phyloP scores from a whole-genome alignment of 2,797 vertebrate genomes.

The Acestrorhynchus altus region DNA sequence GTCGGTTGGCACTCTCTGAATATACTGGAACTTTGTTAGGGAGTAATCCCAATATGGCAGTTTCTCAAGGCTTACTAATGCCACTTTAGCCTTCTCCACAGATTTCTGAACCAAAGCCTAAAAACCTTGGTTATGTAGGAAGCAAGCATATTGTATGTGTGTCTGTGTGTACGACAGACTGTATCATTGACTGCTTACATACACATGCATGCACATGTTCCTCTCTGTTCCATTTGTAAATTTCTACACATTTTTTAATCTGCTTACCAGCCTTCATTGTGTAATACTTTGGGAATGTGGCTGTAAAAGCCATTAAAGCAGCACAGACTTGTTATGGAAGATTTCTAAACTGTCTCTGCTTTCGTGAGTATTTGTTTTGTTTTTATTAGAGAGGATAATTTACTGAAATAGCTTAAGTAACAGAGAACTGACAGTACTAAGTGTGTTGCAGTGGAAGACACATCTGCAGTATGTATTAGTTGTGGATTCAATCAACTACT shows the following conservation, averaged over 20 bases:
- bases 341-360: conserved; percentile 6
- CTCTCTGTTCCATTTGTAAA: neutral
- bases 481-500: neutral
- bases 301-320: conserved; percentile 40
- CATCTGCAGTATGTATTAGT: neutral
- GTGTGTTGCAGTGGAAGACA: neutral
- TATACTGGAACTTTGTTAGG: neutral
- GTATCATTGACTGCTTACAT: neutral
- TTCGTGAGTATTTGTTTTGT: conserved; percentile 29
- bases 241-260: neutral
- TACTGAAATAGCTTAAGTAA: conserved; percentile 29
- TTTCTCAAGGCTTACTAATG: conserved; percentile 19
- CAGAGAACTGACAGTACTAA: conserved; percentile 23
- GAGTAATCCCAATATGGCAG: conserved; percentile 2
- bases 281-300: neutral
- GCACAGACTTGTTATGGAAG: conserved; percentile 10
- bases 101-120: conserved; percentile 8
- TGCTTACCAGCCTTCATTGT: neutral
- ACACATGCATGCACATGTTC: neutral
- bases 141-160: neutral
- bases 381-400: conserved; percentile 19
- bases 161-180: neutral
- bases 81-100: neutral
- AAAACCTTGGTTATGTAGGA: neutral
- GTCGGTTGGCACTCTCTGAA: conserved; percentile 10